Percentiles rank a stretch among this genome's conserved stretches.
Evolutionary conservation across 2,797 vertebrate genomes (phyloP).

Genomic region (Protosalanx chinensis): DNA sequence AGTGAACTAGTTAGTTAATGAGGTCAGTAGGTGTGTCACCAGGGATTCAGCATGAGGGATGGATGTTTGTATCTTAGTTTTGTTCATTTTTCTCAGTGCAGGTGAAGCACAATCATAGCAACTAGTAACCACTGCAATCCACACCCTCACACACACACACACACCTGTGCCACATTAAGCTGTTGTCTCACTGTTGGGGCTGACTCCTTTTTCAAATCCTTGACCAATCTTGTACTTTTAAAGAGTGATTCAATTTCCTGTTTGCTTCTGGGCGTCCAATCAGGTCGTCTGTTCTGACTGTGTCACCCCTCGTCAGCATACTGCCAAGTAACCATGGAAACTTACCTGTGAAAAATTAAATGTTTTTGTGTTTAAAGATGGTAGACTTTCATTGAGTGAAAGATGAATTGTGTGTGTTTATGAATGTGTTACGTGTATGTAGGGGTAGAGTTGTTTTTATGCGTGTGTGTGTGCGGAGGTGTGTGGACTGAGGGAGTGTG

Average conservation of each 20-base stretch:
- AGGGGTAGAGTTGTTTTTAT: background rate
- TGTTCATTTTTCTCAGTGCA: background rate
- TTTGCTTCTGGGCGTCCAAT: constrained; percentile 31
- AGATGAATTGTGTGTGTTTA: background rate
- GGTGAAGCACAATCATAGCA: background rate
- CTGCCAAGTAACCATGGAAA: constrained; percentile 20
- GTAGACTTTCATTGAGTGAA: background rate
- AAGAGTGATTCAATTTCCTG: constrained; percentile 15
- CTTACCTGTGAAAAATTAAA: constrained; percentile 4
- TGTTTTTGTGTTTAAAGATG: constrained; percentile 1
- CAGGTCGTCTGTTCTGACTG: constrained; percentile 24
- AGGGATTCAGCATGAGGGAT: no score
- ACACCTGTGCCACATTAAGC: constrained; percentile 18
- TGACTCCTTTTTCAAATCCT: constrained; percentile 20
- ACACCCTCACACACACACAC: constrained; percentile 9
- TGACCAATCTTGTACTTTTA: constrained; percentile 45
- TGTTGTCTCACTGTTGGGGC: constrained; percentile 5
- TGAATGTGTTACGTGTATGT: background rate
- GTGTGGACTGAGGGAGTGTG: background rate
- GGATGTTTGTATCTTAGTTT: background rate
- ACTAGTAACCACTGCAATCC: background rate
- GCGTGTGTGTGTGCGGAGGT: background rate
- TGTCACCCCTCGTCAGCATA: constrained; percentile 29
- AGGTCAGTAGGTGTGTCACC: no score
- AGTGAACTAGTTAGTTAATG: no score